Evolutionary conservation across 2,797 vertebrate species (phyloP), one percentile per base, ranked within the genome.

Genomic region (Ataeniobius toweri): DNA sequence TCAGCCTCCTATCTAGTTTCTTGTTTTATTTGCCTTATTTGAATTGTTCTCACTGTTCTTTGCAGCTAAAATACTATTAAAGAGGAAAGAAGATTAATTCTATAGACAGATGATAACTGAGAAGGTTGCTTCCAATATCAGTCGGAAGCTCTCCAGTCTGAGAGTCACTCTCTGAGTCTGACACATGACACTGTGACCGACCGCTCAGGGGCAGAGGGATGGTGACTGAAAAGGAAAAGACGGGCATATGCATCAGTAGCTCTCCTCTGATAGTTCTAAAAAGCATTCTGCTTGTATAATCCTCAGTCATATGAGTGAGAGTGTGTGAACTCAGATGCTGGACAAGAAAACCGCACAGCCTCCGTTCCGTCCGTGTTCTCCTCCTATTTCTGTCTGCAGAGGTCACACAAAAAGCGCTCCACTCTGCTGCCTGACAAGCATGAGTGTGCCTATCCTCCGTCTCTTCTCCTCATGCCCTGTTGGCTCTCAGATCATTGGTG

Each of bases 351-450:
- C 65, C 14, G 8, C 76, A 80, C 84, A 74, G 85, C 82, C 79
- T 84, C 85, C 77, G 36, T 36, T 36, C 3, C 36, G 3, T 36
- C 36, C 36, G 36, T 36, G 36, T 36, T 87, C 86, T 88, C 83
- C 84, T 88, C 82, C 83, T 87, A 81, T 90, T 88, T 90, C 85
- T 78, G 82, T 88, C 85, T 26, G 22, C n/a, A 69, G 82, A 85
- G 78, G 86, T 89, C 89, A 92, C 80, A 85, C 51, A 41, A 74
- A 69, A 76, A 74, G 55, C 26, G 55, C 75, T 82, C 74, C 28
- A 71, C 83, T 83, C 88, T 39, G 84, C 80, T 81, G 89, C 79
- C 86, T 74, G 77, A 81, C 41, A 59, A 70, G 82, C 78, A 44
- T 58, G 75, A 87, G 81, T 73, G 77, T 85, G 89, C 78, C 86